Evolutionary conservation across 2,113 vertebrate species (phyloP).

Genomic region (Oreotrochilus melanogaster): DNA sequence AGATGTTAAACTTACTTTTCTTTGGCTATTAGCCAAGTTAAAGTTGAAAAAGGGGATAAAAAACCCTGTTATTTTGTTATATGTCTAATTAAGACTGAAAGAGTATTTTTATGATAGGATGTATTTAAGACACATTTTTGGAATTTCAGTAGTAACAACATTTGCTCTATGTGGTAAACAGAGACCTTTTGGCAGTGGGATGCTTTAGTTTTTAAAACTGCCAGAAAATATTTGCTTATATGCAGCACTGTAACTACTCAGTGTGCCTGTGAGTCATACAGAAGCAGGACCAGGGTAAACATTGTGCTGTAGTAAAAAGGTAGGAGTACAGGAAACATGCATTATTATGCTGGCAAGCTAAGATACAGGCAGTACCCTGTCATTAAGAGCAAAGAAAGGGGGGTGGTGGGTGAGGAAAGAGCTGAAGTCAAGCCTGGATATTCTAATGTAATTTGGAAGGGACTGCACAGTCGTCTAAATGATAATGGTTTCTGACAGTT

Average conservation of each 20-base stretch:
- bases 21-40: constrained; percentile 67
- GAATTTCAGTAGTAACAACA: constrained; percentile 73
- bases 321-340: background rate
- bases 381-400: background rate
- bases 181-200: constrained; percentile 75
- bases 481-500: constrained; percentile 85
- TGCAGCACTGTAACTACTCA: constrained; percentile 60
- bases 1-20: constrained; percentile 72
- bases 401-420: background rate
- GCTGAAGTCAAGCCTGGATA: constrained; percentile 39
- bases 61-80: constrained; percentile 45
- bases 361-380: background rate
- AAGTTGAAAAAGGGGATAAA: constrained; percentile 67
- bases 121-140: constrained; percentile 74
- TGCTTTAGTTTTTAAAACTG: constrained; percentile 74
- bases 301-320: background rate
- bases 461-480: constrained; percentile 79
- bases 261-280: constrained; percentile 45
- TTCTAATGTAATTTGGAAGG: constrained; percentile 68
- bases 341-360: constrained; percentile 15
- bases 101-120: constrained; percentile 69
- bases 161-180: constrained; percentile 79
- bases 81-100: constrained; percentile 71
- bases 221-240: constrained; percentile 78
- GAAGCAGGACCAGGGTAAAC: constrained; percentile 38